Evolutionary conservation across 1,140 invertebrate genomes (phyloP).

Genomic region (Drosophila aff.): DNA sequence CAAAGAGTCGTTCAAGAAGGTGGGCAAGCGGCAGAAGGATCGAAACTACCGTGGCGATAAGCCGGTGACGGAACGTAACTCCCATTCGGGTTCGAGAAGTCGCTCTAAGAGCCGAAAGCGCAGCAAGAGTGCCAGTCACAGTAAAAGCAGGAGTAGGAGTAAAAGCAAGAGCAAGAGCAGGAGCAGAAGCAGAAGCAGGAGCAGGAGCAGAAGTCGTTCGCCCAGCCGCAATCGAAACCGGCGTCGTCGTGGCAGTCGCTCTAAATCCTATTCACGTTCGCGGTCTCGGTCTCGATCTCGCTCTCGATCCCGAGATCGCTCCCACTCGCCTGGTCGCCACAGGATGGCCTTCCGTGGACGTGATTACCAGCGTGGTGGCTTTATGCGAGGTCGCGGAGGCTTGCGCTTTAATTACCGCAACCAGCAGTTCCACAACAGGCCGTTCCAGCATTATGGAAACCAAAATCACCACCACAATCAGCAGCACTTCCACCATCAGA

Average conservation of each 20-base stretch:
- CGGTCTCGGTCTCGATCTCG: slow-evolving; percentile 41
- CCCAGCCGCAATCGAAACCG: slow-evolving; percentile 46
- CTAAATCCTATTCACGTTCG: slow-evolving; percentile 61
- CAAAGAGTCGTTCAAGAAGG: slow-evolving; percentile 90
- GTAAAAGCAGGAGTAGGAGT: slow-evolving; percentile 18
- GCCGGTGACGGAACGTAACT: slow-evolving; percentile 19
- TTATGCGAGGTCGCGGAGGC: slow-evolving; percentile 43
- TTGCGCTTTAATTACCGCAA: slow-evolving; percentile 60
- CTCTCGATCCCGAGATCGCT: slow-evolving; percentile 21
- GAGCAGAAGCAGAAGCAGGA: slow-evolving; percentile 20
- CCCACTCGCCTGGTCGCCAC: slow-evolving; percentile 31
- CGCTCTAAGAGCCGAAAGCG: slow-evolving; percentile 12
- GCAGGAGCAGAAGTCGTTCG: slow-evolving; percentile 27
- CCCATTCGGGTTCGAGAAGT: slow-evolving; percentile 16
- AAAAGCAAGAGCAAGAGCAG: slow-evolving; percentile 13
- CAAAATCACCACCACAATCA: slow-evolving; percentile 20
- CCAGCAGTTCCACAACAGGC: slow-evolving; percentile 54
- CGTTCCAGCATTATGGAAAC: slow-evolving; percentile 37
- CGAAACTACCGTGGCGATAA: slow-evolving; percentile 92
- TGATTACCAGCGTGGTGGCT: slow-evolving; percentile 36
- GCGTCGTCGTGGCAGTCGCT: slow-evolving; percentile 55
- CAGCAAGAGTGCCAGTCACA: slow-evolving; percentile 25
- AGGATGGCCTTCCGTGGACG: slow-evolving; percentile 36
- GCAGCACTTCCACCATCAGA: slow-evolving; percentile 20
- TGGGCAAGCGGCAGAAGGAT: slow-evolving; percentile 92